Conservation (phyloP, 92 coral and sea anemone species). For the Diadumene lineata region DNA sequence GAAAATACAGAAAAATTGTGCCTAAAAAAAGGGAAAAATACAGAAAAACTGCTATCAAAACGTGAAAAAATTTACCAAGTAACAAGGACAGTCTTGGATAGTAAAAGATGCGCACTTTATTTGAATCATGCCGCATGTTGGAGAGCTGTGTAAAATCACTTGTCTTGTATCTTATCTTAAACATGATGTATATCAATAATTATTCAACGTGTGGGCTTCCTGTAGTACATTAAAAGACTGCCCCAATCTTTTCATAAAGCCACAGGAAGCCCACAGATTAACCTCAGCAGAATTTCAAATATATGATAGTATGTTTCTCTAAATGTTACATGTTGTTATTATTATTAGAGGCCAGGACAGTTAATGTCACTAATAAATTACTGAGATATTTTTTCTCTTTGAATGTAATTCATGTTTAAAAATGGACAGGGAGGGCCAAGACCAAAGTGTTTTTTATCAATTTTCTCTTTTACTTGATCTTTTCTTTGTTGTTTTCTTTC, state of each 20-base stretch:
- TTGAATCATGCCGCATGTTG: conserved; percentile 14
- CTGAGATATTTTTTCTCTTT: conserved; percentile 13
- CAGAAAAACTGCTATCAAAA: conserved; percentile 16
- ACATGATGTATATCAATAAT: conserved; percentile 6
- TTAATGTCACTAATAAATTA: neutral
- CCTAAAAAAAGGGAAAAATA: conserved; percentile 15
- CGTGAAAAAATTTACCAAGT: conserved; percentile 9
- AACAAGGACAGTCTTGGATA: conserved; percentile 12
- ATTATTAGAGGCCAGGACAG: conserved; percentile 4
- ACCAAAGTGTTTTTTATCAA: neutral
- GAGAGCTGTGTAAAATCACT: conserved; percentile 12
- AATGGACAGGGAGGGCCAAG: neutral
- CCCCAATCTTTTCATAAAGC: neutral
- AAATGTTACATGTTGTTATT: neutral
- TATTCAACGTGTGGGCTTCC: conserved; percentile 31
- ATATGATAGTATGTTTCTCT: conserved; percentile 13
- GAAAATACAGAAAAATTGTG: conserved; percentile 25
- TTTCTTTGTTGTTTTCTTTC: too few species aligned
- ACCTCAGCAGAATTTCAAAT: conserved; percentile 5
- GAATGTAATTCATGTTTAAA: conserved; percentile 6
- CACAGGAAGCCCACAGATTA: conserved; percentile 29
- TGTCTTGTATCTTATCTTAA: conserved; percentile 10
- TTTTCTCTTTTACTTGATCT: too few species aligned
- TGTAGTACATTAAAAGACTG: neutral
- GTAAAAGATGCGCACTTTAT: conserved; percentile 22